These are phyloP conservation scores for Heliothis subflexa DNA, from an alignment of 1,140 invertebrate species.

Conservation along the genomic window DNA sequence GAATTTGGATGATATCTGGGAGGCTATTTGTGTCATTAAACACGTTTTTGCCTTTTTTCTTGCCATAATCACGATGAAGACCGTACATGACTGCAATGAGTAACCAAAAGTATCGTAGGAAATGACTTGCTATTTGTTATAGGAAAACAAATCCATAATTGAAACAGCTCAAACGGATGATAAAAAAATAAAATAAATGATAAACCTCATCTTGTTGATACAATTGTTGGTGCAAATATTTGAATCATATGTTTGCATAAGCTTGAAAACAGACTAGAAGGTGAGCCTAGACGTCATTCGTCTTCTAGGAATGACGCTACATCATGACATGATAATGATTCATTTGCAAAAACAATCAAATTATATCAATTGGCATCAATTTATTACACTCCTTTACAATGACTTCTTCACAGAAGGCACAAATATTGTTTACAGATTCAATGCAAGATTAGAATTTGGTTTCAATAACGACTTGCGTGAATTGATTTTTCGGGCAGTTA, in stretches of 20 bases:
- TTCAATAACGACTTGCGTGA: too few species aligned
- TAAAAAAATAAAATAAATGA: too few species aligned
- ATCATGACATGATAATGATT: conserved; percentile 23
- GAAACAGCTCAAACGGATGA: not conserved
- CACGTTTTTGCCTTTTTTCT: not conserved
- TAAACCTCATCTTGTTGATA: conserved; percentile 4
- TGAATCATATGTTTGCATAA: conserved; percentile 9
- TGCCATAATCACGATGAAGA: too few species aligned
- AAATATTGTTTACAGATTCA: too few species aligned
- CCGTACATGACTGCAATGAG: too few species aligned
- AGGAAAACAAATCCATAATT: not conserved
- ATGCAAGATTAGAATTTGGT: too few species aligned
- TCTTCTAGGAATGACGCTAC: conserved; percentile 17
- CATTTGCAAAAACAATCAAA: conserved; percentile 9
- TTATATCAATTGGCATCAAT: not conserved
- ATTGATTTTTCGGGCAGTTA: too few species aligned
- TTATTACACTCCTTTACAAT: too few species aligned
- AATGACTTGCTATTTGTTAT: not conserved
- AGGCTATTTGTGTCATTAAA: not conserved
- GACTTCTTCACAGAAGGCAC: too few species aligned
- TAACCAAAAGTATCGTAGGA: too few species aligned
- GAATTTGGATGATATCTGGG: not conserved
- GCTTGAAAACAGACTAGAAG: conserved; percentile 23
- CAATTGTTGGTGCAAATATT: conserved; percentile 23
- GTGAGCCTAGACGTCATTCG: conserved; percentile 31